Conservation (phyloP, 2,797 vertebrate genomes). For the Pseudomugil gertrudae region DNA sequence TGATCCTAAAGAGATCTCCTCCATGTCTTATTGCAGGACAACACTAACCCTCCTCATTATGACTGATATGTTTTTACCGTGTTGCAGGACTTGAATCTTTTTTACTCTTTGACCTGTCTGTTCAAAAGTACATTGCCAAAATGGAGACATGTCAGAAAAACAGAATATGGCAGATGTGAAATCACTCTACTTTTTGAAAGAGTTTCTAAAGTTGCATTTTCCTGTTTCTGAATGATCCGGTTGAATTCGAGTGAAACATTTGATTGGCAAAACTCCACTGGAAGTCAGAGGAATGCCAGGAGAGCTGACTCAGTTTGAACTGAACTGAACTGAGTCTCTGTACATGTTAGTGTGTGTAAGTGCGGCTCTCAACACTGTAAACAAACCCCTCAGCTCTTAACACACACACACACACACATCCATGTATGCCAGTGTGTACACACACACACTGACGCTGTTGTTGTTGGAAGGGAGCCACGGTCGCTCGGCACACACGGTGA, state of each 20-base stretch:
- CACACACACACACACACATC: conserved; percentile 42
- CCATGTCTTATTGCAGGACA: not conserved
- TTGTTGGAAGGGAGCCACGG: conserved; percentile 74
- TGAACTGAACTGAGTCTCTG: conserved; percentile 68
- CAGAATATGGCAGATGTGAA: conserved; percentile 42
- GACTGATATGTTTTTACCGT: not conserved
- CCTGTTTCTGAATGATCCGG: conserved; percentile 58
- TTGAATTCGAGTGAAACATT: conserved; percentile 68
- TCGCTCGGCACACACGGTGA: conserved; percentile 64
- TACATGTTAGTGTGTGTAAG: conserved; percentile 76
- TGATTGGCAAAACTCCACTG: conserved; percentile 52
- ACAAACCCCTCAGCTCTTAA: conserved; percentile 75
- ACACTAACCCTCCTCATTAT: not conserved
- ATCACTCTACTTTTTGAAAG: conserved; percentile 22
- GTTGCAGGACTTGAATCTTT: not conserved
- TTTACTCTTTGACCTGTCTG: conserved; percentile 16
- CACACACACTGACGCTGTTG: conserved; percentile 56
- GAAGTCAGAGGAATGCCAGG: conserved; percentile 49
- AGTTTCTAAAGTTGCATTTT: conserved; percentile 46
- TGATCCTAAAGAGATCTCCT: not conserved
- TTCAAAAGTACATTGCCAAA: conserved; percentile 13
- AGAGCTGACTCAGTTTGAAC: conserved; percentile 69
- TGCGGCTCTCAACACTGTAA: conserved; percentile 76
- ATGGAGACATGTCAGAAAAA: conserved; percentile 35
- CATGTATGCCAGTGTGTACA: conserved; percentile 16